Percentiles rank a stretch among this genome's conserved stretches.
Conservation (phyloP, 2,797 vertebrate species). For the Rallus crepitans region DNA sequence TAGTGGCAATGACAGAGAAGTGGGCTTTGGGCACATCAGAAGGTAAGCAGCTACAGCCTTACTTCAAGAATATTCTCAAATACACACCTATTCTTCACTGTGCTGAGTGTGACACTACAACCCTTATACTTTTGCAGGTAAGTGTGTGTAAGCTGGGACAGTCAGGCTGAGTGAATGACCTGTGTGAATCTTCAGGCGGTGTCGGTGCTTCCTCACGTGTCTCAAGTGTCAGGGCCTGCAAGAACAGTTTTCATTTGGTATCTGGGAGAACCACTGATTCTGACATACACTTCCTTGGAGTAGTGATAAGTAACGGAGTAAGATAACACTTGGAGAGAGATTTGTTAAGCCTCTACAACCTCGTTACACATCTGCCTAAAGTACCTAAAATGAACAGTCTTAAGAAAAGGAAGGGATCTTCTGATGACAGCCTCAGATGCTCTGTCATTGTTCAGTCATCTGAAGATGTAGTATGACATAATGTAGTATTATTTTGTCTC, state of each 20-base stretch:
- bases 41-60: not conserved
- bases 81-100: not conserved
- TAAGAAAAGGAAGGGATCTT: not conserved
- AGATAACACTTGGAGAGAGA: not conserved
- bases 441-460: not conserved
- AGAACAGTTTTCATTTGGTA: not conserved
- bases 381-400: not conserved
- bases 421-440: not conserved
- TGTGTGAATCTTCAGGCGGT: not conserved
- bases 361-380: not conserved
- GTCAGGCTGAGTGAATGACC: not conserved
- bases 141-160: not conserved
- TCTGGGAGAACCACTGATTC: not conserved
- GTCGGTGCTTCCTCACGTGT: not conserved
- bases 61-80: not conserved
- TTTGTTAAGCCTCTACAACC: not conserved
- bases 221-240: not conserved
- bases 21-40: not conserved
- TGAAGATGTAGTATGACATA: not conserved
- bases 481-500: slow-evolving; percentile 9
- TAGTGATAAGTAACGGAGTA: not conserved
- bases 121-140: not conserved
- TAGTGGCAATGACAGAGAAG: not conserved
- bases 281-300: not conserved
- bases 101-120: not conserved